Conservation (phyloP, 2,888 invertebrate species). For the Frankliniella intonsa region DNA sequence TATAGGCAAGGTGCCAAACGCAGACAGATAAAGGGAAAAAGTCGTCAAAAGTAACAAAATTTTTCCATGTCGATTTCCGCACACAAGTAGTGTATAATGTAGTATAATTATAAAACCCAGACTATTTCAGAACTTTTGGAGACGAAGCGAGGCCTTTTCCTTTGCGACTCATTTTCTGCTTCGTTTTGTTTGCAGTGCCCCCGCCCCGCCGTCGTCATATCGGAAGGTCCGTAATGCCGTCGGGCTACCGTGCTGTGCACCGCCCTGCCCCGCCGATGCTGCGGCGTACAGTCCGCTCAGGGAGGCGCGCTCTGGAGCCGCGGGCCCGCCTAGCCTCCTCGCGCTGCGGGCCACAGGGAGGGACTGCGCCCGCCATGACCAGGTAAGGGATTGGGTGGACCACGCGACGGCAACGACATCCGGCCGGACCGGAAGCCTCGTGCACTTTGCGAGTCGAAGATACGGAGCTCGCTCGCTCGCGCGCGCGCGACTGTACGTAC, state of each 20-base stretch:
- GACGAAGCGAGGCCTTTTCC: not conserved
- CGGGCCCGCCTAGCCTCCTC: too few species aligned
- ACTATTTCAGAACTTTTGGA: too few species aligned
- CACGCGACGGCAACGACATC: not conserved
- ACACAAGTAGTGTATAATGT: too few species aligned
- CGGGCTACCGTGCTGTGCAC: too few species aligned
- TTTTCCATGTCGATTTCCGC: too few species aligned
- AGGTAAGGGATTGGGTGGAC: not conserved
- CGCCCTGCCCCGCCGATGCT: too few species aligned
- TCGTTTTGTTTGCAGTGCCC: not conserved
- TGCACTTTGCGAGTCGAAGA: not conserved
- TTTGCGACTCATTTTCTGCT: not conserved
- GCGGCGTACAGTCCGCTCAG: not conserved
- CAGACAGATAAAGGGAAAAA: too few species aligned
- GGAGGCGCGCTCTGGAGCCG: not conserved
- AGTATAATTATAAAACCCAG: too few species aligned
- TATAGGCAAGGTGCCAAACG: too few species aligned
- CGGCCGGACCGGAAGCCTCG: not conserved
- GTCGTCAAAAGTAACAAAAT: too few species aligned
- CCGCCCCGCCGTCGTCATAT: not conserved
- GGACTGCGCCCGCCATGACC: too few species aligned
- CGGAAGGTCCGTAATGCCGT: not conserved
- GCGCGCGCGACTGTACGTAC: not conserved
- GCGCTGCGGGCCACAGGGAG: too few species aligned
- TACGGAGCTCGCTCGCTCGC: not conserved